A percentile compares a stretch with the other conserved stretches of the same genome.
These are phyloP conservation scores for Medauroidea extradentata DNA, from an alignment of 1,140 invertebrate genomes.

Conservation along the genomic window DNA sequence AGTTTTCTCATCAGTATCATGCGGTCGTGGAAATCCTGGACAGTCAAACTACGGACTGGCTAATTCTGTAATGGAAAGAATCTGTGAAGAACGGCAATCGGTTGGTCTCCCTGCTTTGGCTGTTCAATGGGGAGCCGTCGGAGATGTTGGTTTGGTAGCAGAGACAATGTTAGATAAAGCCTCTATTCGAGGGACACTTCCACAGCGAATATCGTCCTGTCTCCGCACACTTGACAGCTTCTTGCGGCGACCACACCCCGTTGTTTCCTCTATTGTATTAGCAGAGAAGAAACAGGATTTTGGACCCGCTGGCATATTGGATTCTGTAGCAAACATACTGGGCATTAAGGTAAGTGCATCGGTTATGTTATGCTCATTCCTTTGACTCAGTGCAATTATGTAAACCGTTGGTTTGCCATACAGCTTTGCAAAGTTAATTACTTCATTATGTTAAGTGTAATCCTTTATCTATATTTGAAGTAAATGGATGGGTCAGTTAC, in stretches of 20 bases:
- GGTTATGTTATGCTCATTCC: too few relatives aligned
- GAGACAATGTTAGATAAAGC: conserved; percentile 1
- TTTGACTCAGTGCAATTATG: too few relatives aligned
- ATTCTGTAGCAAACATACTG: not conserved
- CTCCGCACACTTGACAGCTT: conserved; percentile 63
- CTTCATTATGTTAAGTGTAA: too few relatives aligned
- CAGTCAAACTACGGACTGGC: conserved; percentile 84
- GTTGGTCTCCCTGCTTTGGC: conserved; percentile 60
- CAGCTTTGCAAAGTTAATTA: too few relatives aligned
- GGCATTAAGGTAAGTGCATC: not conserved
- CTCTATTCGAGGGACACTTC: conserved; percentile 64
- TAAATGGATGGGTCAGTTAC: too few relatives aligned
- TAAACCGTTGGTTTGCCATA: too few relatives aligned
- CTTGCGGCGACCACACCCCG: conserved; percentile 56
- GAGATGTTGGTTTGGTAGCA: not conserved
- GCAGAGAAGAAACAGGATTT: conserved; percentile 57
- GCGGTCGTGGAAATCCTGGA: conserved; percentile 82
- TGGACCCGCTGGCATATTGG: not conserved
- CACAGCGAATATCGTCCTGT: conserved; percentile 78
- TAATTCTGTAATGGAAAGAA: conserved; percentile 68
- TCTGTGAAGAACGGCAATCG: conserved; percentile 55
- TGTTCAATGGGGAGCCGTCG: conserved; percentile 53
- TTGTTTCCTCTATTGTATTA: conserved; percentile 75
- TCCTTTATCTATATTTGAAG: too few relatives aligned
- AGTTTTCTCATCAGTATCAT: conserved; percentile 84